A percentile compares a stretch with the other conserved stretches of the same genome.
Conservation (phyloP, 2,888 invertebrate species). For the Diploptera punctata region DNA sequence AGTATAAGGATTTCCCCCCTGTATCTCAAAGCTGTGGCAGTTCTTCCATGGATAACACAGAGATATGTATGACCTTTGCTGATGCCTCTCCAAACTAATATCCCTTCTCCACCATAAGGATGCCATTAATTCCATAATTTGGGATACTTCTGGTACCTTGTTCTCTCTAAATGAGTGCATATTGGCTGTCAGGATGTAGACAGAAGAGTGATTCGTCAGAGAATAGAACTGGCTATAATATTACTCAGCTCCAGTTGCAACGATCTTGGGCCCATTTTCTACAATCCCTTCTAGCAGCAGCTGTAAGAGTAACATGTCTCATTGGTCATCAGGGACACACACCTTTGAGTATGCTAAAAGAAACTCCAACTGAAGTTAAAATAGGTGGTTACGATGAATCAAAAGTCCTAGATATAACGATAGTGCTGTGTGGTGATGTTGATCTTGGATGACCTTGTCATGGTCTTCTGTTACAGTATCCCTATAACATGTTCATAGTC, state of each 20-base stretch:
- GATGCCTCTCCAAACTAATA: background rate
- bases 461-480: background rate
- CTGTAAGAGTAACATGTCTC: background rate
- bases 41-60: background rate
- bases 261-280: background rate
- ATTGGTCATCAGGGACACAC: background rate
- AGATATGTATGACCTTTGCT: background rate
- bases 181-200: background rate
- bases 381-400: background rate
- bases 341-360: background rate
- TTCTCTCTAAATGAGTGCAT: background rate
- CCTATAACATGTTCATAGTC: background rate
- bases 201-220: background rate
- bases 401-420: background rate
- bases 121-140: too few species aligned
- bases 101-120: background rate
- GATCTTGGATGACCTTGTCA: background rate
- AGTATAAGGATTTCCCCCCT: too few species aligned
- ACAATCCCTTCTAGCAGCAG: too few species aligned
- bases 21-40: background rate
- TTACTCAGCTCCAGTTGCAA: background rate
- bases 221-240: background rate
- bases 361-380: background rate
- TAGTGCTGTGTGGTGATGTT: too few species aligned
- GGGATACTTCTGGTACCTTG: background rate